Base-by-base conservation (phyloP, 2,113 vertebrate species). In the Acinonyx jubatus region DNA sequence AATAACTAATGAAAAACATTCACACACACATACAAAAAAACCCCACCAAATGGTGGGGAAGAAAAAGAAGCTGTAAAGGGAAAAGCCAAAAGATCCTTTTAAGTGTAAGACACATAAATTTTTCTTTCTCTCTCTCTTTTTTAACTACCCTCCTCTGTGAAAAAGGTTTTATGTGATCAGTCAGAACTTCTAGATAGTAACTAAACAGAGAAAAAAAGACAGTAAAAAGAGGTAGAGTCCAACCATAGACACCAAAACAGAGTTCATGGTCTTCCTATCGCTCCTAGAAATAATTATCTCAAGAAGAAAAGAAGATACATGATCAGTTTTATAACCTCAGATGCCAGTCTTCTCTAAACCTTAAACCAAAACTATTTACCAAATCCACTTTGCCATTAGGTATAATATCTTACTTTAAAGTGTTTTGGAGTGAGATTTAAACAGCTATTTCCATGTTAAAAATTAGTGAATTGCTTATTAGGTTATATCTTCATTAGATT, bases 1-100 rank as follows among this genome's bases (percentile, higher is more conserved):
- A 98, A 97, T 97, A 97, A 97, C 95, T 98, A 98, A 98, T 98
- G 97, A 98, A 97, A 98, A 98, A 97, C 97, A 98, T 73, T 82
- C 85, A 96, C 96, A 82, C 68, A 94, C 76, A 88, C 76, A 63
- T 25, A 41, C n/a, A 33, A n/a, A 69, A 69, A 82, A n/a, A 33
- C 1, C 45, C 65, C 65, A 68, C 74, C 65, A 95, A 98, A 95
- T 65, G 55, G 82, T 36, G 63, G 33, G 41, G n/a, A 71, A 92
- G 69, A 81, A 86, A 97, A 90, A 88, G 41, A 97, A 97, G 98
- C 79, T 98, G 80, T 98, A 98, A 98, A 98, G 97, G 80, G 25
- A 94, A 96, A 97, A 93, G 89, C 83, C 94, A 90, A 93, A 97
- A 97, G 92, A 96, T 90, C 95, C 96, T 98, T 98, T 98, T 97